Conservation (phyloP, 2,113 vertebrate genomes). For the Poecile atricapillus region DNA sequence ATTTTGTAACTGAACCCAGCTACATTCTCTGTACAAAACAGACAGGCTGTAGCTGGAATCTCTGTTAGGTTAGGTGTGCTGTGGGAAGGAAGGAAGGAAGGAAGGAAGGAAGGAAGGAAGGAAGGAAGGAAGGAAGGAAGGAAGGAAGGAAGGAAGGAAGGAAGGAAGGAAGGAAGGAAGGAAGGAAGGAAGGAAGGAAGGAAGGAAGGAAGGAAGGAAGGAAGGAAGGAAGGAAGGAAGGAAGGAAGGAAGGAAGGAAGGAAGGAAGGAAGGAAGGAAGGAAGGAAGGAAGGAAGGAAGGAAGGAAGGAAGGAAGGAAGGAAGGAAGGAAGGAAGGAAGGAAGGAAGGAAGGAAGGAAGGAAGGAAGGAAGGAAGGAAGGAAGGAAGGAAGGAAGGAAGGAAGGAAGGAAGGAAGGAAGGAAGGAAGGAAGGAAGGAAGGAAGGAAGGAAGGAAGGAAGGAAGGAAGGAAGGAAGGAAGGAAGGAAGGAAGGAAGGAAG, state of each 20-base stretch:
- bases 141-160: too few relatives aligned
- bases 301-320: too few relatives aligned
- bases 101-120: rapidly evolving
- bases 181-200: too few relatives aligned
- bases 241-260: neutral
- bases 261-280: neutral
- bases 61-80: conserved; percentile 24
- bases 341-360: too few relatives aligned
- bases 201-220: too few relatives aligned
- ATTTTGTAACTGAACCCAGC: conserved; percentile 64
- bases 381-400: neutral
- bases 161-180: rapidly evolving
- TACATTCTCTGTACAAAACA: conserved; percentile 19
- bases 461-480: too few relatives aligned
- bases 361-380: too few relatives aligned
- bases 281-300: too few relatives aligned
- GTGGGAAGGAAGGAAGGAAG: neutral
- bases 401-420: neutral
- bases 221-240: too few relatives aligned
- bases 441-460: rapidly evolving
- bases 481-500: too few relatives aligned
- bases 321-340: too few relatives aligned
- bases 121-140: rapidly evolving
- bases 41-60: neutral
- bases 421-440: rapidly evolving